These are phyloP conservation scores for Florisuga fusca DNA, from an alignment of 2,797 vertebrate genomes.

Conservation along the genomic window DNA sequence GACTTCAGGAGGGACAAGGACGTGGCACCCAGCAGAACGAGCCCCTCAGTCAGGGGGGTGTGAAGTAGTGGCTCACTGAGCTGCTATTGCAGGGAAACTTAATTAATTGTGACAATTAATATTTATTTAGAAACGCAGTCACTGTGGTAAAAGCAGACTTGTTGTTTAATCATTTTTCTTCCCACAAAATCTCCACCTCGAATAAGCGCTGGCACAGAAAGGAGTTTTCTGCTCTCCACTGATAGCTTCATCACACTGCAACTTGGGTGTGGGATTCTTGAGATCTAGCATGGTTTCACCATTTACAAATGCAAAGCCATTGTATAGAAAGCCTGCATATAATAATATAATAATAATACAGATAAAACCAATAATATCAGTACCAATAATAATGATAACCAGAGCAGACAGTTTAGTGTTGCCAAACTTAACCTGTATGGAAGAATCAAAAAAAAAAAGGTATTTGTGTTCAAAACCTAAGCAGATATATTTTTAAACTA, in stretches of 20 bases:
- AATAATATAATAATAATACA: background rate
- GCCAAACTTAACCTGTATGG: background rate
- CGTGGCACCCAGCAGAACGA: background rate
- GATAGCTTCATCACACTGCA: background rate
- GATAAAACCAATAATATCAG: background rate
- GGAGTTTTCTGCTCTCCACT: background rate
- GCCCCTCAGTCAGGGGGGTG: background rate
- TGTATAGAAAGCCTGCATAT: background rate
- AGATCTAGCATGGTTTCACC: background rate
- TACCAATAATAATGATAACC: background rate
- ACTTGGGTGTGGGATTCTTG: background rate
- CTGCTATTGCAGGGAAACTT: constrained; percentile 9
- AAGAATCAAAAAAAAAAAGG: background rate
- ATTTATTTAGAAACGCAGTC: constrained; percentile 21
- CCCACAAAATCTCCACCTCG: background rate
- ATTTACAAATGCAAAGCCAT: background rate
- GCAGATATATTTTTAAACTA: background rate
- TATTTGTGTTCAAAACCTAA: background rate
- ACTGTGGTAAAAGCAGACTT: background rate
- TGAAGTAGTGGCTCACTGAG: background rate
- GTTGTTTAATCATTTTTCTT: background rate
- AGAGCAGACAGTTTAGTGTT: background rate
- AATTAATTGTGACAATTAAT: constrained; percentile 9
- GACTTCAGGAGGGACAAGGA: constrained; percentile 39
- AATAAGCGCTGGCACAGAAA: background rate